Conservation (phyloP, 2,113 vertebrate genomes). For the Aegypius monachus region DNA sequence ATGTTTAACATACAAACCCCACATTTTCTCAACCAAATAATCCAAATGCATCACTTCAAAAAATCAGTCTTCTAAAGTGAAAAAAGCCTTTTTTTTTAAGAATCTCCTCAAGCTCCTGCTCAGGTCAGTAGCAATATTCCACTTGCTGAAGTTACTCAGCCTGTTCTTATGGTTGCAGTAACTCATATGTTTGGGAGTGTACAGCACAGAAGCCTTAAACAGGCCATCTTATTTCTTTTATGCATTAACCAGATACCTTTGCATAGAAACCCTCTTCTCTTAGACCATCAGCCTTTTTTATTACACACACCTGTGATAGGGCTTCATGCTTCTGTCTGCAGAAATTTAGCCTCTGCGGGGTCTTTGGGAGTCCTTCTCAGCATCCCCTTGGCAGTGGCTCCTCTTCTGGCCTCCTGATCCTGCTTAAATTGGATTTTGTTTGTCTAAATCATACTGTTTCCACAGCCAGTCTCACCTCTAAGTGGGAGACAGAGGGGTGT, state of each 20-base stretch:
- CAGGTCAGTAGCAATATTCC: not conserved
- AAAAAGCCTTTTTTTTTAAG: not conserved
- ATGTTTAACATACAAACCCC: not conserved
- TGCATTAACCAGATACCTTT: not conserved
- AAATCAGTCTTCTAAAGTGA: not conserved
- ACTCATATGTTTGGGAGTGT: not conserved
- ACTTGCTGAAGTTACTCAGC: not conserved
- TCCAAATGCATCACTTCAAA: not conserved
- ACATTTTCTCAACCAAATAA: not conserved
- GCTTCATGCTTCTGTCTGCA: not conserved
- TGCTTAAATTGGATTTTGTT: not conserved
- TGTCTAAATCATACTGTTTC: not conserved
- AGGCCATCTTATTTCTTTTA: not conserved
- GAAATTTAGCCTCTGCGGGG: not conserved
- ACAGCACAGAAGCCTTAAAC: not conserved
- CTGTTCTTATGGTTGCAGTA: not conserved
- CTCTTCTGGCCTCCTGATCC: not conserved
- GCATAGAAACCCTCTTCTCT: not conserved
- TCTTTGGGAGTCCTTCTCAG: not conserved
- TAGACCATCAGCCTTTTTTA: not conserved
- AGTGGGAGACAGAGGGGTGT: fast-evolving
- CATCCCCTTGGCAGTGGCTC: not conserved
- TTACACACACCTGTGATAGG: not conserved
- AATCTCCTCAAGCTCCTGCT: not conserved
- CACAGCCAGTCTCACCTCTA: not conserved